A percentile compares a stretch with the other conserved stretches of the same genome.
phyloP scores from a whole-genome alignment of 2,797 vertebrate genomes.

The Cryptoblepharus egeriae region DNA sequence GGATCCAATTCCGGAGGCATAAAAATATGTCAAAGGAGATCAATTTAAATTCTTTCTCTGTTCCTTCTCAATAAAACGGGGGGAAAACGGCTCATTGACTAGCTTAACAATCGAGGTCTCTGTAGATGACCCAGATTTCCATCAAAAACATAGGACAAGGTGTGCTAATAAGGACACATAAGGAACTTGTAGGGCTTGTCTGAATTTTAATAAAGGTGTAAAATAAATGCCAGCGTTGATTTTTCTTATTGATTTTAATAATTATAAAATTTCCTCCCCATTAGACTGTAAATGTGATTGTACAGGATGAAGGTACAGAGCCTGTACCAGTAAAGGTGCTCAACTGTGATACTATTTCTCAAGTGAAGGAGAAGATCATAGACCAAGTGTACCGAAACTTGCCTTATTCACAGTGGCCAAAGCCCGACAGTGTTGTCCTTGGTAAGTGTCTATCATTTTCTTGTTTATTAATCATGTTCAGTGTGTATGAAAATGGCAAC shows the following conservation, averaged over 20 bases:
- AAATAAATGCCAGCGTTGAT: background rate
- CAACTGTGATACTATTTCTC: conserved; percentile 97
- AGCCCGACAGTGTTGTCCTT: conserved; percentile 92
- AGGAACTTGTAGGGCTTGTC: conserved; percentile 30
- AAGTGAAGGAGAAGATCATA: conserved; percentile 98
- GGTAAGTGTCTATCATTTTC: conserved; percentile 78
- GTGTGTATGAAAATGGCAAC: background rate
- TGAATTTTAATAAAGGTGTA: conserved; percentile 36
- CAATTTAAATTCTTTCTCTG: conserved; percentile 23
- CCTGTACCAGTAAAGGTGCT: conserved; percentile 93
- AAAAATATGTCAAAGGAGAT: conserved; percentile 17
- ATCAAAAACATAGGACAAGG: conserved; percentile 26
- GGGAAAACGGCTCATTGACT: conserved; percentile 18
- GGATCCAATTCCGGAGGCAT: background rate
- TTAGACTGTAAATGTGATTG: conserved; percentile 93
- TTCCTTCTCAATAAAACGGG: conserved; percentile 1
- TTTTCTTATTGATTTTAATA: conserved; percentile 25
- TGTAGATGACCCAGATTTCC: conserved; percentile 16
- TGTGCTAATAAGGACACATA: conserved; percentile 7
- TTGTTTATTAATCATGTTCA: background rate
- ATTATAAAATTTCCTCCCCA: conserved; percentile 14
- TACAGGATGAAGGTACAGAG: conserved; percentile 91
- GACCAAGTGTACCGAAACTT: conserved; percentile 95
- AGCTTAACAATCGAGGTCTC: conserved; percentile 13
- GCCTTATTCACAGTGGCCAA: conserved; percentile 92